A percentile compares a stretch with the other conserved stretches of the same genome.
phyloP scores from a whole-genome alignment of 2,797 vertebrate genomes.

The Argyrosomus regius region DNA sequence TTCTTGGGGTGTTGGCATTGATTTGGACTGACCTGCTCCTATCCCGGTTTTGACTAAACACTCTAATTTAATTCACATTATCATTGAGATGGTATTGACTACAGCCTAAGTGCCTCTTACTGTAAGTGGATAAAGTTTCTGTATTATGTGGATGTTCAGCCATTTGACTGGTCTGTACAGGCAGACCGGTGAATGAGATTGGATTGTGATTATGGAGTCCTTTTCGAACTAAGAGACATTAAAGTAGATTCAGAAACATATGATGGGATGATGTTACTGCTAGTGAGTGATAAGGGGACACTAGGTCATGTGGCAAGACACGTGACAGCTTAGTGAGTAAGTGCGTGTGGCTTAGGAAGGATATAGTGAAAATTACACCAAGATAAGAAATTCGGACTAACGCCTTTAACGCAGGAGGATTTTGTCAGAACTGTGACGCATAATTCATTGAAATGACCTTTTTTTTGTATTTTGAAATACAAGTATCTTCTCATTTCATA shows the following conservation, averaged over 20 bases:
- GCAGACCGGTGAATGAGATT: neutral
- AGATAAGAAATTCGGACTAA: too few species aligned
- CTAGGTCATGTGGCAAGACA: neutral
- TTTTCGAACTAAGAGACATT: slow-evolving; percentile 11
- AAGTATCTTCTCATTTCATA: neutral
- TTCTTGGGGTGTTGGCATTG: slow-evolving; percentile 1
- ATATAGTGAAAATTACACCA: neutral
- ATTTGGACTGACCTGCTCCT: neutral
- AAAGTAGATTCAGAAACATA: neutral
- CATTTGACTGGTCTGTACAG: neutral
- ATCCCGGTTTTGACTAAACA: slow-evolving; percentile 7
- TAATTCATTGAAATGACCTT: slow-evolving; percentile 1
- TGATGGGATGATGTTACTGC: neutral
- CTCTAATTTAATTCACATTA: slow-evolving; percentile 32
- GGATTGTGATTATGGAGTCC: neutral
- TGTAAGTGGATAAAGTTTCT: slow-evolving; percentile 32
- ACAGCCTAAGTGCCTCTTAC: slow-evolving; percentile 29
- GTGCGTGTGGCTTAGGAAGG: neutral
- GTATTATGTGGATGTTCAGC: slow-evolving; percentile 1
- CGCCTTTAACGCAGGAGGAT: too few species aligned
- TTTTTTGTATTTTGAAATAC: too few species aligned
- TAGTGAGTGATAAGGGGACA: neutral
- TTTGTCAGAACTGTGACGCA: too few species aligned
- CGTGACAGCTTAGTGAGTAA: neutral
- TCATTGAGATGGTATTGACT: slow-evolving; percentile 32